Percentiles rank a stretch among this genome's conserved stretches.
Evolutionary conservation across 2,888 invertebrate genomes (phyloP).

Genomic region (Arge pagana): DNA sequence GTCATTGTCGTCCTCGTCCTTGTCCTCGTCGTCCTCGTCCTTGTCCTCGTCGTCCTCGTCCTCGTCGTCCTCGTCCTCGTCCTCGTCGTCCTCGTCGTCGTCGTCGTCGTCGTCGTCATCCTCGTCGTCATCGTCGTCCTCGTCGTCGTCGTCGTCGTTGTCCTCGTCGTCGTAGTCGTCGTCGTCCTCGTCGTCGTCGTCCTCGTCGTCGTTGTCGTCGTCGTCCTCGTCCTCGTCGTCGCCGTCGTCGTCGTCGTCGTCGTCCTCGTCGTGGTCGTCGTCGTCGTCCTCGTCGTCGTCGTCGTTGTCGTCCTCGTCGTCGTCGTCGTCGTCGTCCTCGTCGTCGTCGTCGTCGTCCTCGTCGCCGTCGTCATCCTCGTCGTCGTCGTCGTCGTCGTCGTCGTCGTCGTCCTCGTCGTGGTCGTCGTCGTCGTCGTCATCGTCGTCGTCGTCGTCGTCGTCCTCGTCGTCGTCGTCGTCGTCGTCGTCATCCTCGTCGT

Average conservation of each 20-base stretch:
- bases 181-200: neutral
- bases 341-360: conserved; percentile 1
- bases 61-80: neutral
- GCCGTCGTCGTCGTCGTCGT: neutral
- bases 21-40: too few relatives aligned
- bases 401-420: neutral
- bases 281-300: neutral
- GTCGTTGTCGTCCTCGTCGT: neutral
- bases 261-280: neutral
- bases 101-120: neutral
- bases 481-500: too few relatives aligned
- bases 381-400: neutral
- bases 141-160: neutral
- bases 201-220: neutral
- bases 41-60: too few relatives aligned
- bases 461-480: neutral
- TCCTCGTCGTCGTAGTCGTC: too few relatives aligned
- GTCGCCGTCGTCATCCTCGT: neutral
- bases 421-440: neutral
- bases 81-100: neutral
- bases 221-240: neutral
- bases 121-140: too few relatives aligned
- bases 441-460: neutral
- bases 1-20: too few relatives aligned
- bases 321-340: neutral